phyloP scores from a whole-genome alignment of 2,113 vertebrate species.

The Ascaphus truei region DNA sequence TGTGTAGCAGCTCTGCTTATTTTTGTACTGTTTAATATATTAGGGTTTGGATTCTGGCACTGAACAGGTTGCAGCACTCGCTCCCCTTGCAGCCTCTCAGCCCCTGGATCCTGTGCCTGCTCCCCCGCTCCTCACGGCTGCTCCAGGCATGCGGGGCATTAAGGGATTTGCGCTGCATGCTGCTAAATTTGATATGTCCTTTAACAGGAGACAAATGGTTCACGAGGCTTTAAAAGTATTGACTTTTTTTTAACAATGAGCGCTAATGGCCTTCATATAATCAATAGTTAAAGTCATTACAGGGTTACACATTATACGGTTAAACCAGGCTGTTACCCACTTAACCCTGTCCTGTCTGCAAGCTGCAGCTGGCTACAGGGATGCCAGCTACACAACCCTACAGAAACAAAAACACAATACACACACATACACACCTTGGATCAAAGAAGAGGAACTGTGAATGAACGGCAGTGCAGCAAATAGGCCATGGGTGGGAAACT shows the following conservation, averaged over 20 bases:
- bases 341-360: constrained; percentile 52
- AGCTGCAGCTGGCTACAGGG: constrained; percentile 7
- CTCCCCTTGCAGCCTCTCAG: neutral
- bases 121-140: constrained; percentile 28
- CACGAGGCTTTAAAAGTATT: constrained; percentile 81
- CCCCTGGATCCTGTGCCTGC: constrained; percentile 4
- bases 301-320: constrained; percentile 66
- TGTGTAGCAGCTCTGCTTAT: no score
- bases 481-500: no score
- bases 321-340: constrained; percentile 44
- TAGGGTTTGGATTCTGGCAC: neutral
- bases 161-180: constrained; percentile 76
- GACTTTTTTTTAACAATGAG: constrained; percentile 95
- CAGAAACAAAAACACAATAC: neutral
- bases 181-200: constrained; percentile 83
- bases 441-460: no score
- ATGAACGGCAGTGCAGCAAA: no score
- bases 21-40: no score
- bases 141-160: constrained; percentile 47
- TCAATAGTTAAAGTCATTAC: constrained; percentile 88
- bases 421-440: no score
- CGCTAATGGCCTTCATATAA: constrained; percentile 91
- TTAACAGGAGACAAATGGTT: constrained; percentile 89
- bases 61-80: neutral
- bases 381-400: neutral